Evolutionary conservation across 2,888 invertebrate genomes (phyloP).

Genomic region (Apotomis betuletana): DNA sequence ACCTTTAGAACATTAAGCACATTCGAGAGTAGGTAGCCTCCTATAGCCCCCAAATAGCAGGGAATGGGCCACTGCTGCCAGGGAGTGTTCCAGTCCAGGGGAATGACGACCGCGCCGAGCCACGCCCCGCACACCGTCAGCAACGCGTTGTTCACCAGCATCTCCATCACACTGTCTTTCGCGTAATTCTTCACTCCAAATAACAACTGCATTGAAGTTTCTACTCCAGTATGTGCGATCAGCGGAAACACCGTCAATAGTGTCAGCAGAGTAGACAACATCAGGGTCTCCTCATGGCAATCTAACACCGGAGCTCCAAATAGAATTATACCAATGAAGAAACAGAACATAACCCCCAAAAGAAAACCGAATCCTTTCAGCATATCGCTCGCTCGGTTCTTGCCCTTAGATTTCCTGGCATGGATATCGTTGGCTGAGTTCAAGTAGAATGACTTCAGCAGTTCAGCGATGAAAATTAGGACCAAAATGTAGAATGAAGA

Average conservation of each 20-base stretch:
- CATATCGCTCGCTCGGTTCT: constrained; percentile 74
- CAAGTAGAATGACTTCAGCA: constrained; percentile 80
- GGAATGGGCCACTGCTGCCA: constrained; percentile 94
- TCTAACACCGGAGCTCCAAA: constrained; percentile 87
- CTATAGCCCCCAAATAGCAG: constrained; percentile 86
- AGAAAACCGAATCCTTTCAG: constrained; percentile 78
- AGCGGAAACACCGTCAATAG: constrained; percentile 85
- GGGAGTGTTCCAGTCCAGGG: constrained; percentile 94
- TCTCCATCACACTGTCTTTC: constrained; percentile 80
- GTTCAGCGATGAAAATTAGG: constrained; percentile 78
- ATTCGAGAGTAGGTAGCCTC: constrained; percentile 84
- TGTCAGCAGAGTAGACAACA: constrained; percentile 85
- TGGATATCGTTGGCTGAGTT: constrained; percentile 64
- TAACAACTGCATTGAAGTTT: constrained; percentile 80
- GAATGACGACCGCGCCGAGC: constrained; percentile 93
- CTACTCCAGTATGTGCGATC: constrained; percentile 85
- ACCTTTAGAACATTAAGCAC: constrained; percentile 79
- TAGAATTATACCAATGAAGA: constrained; percentile 85
- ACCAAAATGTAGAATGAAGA: constrained; percentile 74
- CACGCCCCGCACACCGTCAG: constrained; percentile 89
- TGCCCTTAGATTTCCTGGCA: constrained; percentile 67
- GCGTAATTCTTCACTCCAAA: constrained; percentile 78
- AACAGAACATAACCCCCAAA: constrained; percentile 75
- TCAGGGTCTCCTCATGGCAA: constrained; percentile 86
- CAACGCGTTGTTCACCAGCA: constrained; percentile 83